Evolutionary conservation across 2,113 vertebrate genomes (phyloP).

Genomic region (Bubalus kerabau): DNA sequence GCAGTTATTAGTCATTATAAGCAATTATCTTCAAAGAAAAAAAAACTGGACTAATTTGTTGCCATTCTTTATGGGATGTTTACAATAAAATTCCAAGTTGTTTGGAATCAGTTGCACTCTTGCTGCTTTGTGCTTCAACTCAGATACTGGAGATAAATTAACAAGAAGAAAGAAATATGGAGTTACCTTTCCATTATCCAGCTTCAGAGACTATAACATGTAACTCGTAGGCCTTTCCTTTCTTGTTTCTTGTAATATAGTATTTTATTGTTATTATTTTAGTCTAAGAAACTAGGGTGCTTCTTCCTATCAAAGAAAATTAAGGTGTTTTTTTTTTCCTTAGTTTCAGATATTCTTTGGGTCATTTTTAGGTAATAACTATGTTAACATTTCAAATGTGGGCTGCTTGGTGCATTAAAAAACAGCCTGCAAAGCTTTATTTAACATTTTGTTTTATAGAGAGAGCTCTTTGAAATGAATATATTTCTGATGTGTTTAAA

Average conservation of each 20-base stretch:
- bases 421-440: slow-evolving; percentile 70
- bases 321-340: background rate
- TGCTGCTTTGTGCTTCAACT: slow-evolving; percentile 67
- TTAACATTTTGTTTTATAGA: slow-evolving; percentile 55
- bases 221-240: slow-evolving; percentile 41
- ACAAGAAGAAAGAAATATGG: slow-evolving; percentile 32
- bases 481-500: slow-evolving; percentile 37
- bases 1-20: slow-evolving; percentile 62
- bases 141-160: slow-evolving; percentile 47
- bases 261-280: slow-evolving; percentile 57
- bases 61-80: slow-evolving; percentile 74
- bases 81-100: slow-evolving; percentile 77
- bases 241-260: slow-evolving; percentile 48
- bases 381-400: slow-evolving; percentile 60
- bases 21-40: slow-evolving; percentile 58
- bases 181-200: slow-evolving; percentile 33
- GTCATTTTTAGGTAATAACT: slow-evolving; percentile 64
- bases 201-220: background rate
- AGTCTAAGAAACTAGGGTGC: slow-evolving; percentile 47
- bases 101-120: slow-evolving; percentile 72
- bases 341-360: slow-evolving; percentile 57
- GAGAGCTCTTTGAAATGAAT: slow-evolving; percentile 52
- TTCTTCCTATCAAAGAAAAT: slow-evolving; percentile 50
- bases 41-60: slow-evolving; percentile 69
- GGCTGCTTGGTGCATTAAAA: slow-evolving; percentile 68